Conservation (phyloP, 2,888 invertebrate genomes). For the Pachymerium ferrugineum region DNA sequence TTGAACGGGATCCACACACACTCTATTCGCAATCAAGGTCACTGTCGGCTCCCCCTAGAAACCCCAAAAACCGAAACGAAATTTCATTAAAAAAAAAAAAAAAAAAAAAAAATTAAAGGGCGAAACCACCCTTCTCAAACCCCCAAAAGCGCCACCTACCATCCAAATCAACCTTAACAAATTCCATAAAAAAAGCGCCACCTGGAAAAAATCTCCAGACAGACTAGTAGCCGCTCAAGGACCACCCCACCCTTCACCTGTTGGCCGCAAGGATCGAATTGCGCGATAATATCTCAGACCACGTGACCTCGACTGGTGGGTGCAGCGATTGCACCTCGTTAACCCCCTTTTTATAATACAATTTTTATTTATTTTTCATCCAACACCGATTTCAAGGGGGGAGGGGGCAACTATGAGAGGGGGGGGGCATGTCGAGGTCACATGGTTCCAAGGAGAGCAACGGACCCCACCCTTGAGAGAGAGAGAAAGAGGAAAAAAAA, state of each 20-base stretch:
- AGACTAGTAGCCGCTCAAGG: background rate
- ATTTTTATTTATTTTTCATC: no score
- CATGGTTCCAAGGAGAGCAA: background rate
- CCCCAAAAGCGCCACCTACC: background rate
- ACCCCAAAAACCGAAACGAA: background rate
- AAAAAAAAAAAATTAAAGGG: background rate
- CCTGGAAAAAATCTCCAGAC: background rate
- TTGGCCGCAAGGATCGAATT: background rate
- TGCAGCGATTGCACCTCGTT: background rate
- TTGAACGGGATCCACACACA: background rate
- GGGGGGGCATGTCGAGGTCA: background rate
- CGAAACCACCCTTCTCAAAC: background rate
- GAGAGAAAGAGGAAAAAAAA: no score
- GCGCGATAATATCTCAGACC: background rate
- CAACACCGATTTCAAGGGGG: no score
- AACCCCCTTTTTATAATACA: no score
- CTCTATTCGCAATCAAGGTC: conserved; percentile 1
- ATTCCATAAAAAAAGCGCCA: no score
- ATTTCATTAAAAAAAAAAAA: background rate
- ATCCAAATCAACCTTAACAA: no score
- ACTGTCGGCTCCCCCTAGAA: background rate
- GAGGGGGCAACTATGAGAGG: background rate
- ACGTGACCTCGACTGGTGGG: background rate
- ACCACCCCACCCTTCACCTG: background rate
- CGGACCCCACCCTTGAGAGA: background rate